Conservation (phyloP, 2,113 vertebrate genomes). For the Sisor rabdophorus region DNA sequence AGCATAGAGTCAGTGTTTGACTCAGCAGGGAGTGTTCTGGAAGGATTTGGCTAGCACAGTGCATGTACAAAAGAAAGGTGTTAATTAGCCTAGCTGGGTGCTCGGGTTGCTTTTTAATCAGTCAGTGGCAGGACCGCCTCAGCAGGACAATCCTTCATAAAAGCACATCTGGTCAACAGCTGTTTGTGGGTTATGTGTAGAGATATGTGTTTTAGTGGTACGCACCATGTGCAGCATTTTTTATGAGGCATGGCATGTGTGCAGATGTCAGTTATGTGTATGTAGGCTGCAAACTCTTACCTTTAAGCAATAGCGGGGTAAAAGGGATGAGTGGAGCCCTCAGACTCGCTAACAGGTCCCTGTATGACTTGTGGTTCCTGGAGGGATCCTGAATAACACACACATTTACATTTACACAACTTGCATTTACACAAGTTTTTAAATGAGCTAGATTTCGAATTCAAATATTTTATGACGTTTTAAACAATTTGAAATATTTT, state of each 20-base stretch:
- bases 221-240: neutral
- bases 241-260: constrained; percentile 4
- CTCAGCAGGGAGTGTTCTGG: constrained; percentile 19
- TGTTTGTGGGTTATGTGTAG: constrained; percentile 20
- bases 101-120: constrained; percentile 35
- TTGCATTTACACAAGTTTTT: neutral
- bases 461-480: no score
- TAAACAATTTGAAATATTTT: no score
- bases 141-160: constrained; percentile 22
- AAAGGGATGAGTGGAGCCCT: constrained; percentile 91
- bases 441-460: neutral
- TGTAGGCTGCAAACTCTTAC: constrained; percentile 54
- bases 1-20: constrained; percentile 15
- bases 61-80: constrained; percentile 29
- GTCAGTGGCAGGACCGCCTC: neutral
- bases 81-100: constrained; percentile 45
- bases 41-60: constrained; percentile 16
- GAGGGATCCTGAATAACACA: constrained; percentile 80
- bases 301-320: constrained; percentile 88
- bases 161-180: constrained; percentile 50
- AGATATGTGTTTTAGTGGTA: neutral
- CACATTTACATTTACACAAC: neutral
- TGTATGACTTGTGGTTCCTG: constrained; percentile 93
- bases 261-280: neutral
- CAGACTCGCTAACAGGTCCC: constrained; percentile 88